Base-by-base conservation (phyloP, 2,113 vertebrate genomes). In the Patagioenas fasciata region DNA sequence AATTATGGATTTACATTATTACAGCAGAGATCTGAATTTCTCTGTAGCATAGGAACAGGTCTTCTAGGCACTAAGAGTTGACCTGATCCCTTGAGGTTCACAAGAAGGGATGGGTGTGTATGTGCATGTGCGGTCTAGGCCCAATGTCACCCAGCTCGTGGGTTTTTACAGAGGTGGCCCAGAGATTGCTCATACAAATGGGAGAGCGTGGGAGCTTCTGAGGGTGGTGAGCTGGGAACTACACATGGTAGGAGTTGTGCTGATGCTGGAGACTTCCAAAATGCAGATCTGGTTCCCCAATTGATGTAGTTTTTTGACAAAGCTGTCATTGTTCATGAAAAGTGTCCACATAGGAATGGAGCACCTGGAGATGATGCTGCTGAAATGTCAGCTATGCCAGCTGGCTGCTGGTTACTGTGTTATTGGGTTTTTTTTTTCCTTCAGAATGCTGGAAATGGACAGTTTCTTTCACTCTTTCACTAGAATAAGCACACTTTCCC, bases 271-370 rank as follows among this genome's bases (percentile, higher is more conserved):
- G 50, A 23, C 5, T 40, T 88, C 20, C 11, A 34, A 69, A 38
- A 5, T 1, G 0, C 23, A 58, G 51, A 8, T 73, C 42, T 74
- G 0, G 15, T 54, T 71, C 73, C 6, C n/a, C 19, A 16, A 1
- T 15, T 29, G 47, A 25, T 66, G 36, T 10, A 58, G 60, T 26
- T 73, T 77, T 84, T 70, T 23, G 24, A 34, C 31, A 67, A 47
- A 86, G 6, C 47, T 78, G 6, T 18, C 23, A 5, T 5, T 66
- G 56, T 29, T 18, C 10, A 2, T 50, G 36, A 26, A 65, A 47
- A 25, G 11, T 42, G 21, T 21, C 44, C 13, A 8, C 36, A 4
- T 3, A 58, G 25, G 42, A 81, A 7, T 1, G 1, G 80, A 66
- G n/a, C 16, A 23, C 34, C 23, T 1, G 3, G 47, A 91, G 40